phyloP scores from a whole-genome alignment of 2,888 invertebrate genomes.

The Melinopterus prodromus region DNA sequence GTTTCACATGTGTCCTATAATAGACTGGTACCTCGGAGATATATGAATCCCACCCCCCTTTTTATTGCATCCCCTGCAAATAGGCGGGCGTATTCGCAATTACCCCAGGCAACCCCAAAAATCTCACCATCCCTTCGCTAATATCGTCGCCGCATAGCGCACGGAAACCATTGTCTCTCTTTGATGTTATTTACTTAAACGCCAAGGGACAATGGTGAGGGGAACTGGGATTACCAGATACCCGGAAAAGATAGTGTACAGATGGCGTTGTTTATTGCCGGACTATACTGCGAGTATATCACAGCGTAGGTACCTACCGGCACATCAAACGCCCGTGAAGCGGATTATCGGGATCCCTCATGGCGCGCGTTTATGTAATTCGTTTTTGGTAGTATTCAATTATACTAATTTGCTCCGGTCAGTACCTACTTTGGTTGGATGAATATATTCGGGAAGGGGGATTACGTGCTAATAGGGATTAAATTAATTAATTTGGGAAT shows the following conservation, averaged over 20 bases:
- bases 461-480: background rate
- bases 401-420: background rate
- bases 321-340: too few species aligned
- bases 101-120: background rate
- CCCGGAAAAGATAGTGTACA: background rate
- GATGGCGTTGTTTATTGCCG: background rate
- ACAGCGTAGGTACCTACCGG: too few species aligned
- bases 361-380: background rate
- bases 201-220: background rate
- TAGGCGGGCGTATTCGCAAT: background rate
- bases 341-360: too few species aligned
- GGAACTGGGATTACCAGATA: background rate
- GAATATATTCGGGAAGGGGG: background rate
- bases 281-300: background rate
- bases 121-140: background rate
- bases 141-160: background rate
- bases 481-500: background rate
- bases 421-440: background rate
- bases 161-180: background rate
- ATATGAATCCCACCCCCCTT: background rate
- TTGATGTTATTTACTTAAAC: background rate
- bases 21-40: background rate
- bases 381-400: background rate
- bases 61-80: background rate
- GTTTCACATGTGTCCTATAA: background rate